Base-by-base conservation (phyloP, 2,888 invertebrate species). In the Eupsilia transversa region DNA sequence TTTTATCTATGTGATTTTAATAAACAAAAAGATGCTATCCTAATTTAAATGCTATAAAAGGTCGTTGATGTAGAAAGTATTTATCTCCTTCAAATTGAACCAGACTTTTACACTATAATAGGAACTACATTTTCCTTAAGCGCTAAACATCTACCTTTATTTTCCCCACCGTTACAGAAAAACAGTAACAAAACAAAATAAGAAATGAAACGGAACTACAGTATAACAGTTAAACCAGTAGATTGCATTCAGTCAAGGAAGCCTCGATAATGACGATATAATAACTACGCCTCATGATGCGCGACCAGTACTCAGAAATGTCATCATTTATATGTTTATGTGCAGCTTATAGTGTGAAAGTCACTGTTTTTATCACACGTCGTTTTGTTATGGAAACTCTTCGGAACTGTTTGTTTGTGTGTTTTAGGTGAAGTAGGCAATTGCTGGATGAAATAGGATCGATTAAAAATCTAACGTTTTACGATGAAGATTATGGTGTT, bases 291-390 rank as follows among this genome's bases (percentile, higher is more conserved):
- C 38, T 60, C 61, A 80, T 74, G 81, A 72, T 71, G 72, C 79
- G 73, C 57, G 61, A 57, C 80, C 69, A 52, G 46, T 85, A 84
- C 85, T 69, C 35, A 77, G 85, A 85, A 85, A 64, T 71, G 27
- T 74, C 71, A 82, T 86, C 82, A 86, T 85, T 85, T 82, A 71
- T 80, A 74, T 67, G 73, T 84, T 77, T 74, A 84, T 65, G 57
- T 73, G 75, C 65, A 84, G 80, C 79, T 80, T 78, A 84, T 65
- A 79, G 74, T 85, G 87, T 84, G 87, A 86, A 84, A 85, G 87
- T 84, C 52, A 23, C 35, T 68, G 74, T 84, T 85, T 81, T 85
- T 85, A 73, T 73, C 38, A 43, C 56, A 64, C n/a, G 49, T 66
- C 69, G 63, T 59, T 80, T 72, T 3, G 63, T 67, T 83, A 70